Evolutionary conservation across 2,888 invertebrate genomes (phyloP).

Genomic region (Amitus sp.): DNA sequence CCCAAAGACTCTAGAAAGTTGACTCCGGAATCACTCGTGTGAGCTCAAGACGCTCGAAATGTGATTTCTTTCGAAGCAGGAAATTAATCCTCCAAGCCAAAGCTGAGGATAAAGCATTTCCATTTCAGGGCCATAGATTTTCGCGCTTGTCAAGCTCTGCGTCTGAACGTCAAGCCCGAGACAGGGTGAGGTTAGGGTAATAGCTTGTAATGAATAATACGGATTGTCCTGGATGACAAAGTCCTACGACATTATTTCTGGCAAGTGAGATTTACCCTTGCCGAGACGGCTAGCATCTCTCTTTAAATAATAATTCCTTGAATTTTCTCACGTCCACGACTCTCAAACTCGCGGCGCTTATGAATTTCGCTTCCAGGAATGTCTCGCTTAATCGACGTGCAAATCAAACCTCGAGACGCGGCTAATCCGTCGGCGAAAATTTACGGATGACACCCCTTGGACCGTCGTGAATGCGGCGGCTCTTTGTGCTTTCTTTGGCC

Average conservation of each 20-base stretch:
- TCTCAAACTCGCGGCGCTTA: neutral
- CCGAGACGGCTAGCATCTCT: neutral
- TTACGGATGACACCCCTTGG: too few relatives aligned
- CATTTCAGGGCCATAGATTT: constrained; percentile 28
- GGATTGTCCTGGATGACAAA: constrained; percentile 36
- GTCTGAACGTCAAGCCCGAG: constrained; percentile 35
- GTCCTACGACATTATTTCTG: constrained; percentile 36
- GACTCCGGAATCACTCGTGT: neutral
- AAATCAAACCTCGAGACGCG: too few relatives aligned
- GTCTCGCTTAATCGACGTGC: too few relatives aligned
- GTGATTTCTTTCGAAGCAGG: neutral
- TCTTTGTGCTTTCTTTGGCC: constrained; percentile 3
- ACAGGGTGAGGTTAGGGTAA: constrained; percentile 37
- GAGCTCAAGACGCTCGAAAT: neutral
- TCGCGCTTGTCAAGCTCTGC: constrained; percentile 31
- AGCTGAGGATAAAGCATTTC: constrained; percentile 13
- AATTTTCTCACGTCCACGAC: constrained; percentile 2
- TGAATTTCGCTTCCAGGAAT: neutral
- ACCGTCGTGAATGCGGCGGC: neutral
- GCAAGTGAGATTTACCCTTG: constrained; percentile 21
- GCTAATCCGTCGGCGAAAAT: too few relatives aligned
- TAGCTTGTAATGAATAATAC: constrained; percentile 39
- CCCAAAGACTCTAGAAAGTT: neutral
- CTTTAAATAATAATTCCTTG: constrained; percentile 3
- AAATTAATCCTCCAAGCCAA: neutral